A percentile compares a stretch with the other conserved stretches of the same genome.
phyloP scores from a whole-genome alignment of 2,113 vertebrate genomes.

The Thymallus thymallus region DNA sequence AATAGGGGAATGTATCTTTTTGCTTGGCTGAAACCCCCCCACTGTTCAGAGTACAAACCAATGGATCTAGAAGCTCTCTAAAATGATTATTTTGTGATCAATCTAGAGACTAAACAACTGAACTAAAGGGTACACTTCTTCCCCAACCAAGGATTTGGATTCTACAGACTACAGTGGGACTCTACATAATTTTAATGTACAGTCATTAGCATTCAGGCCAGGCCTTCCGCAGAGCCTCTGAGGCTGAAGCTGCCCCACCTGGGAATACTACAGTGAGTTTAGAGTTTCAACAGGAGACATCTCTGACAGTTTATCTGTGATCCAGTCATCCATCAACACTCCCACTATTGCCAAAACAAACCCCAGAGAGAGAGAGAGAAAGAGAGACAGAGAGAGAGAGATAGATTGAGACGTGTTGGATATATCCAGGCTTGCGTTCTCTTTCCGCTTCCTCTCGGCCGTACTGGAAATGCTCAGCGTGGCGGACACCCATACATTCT shows the following conservation, averaged over 20 bases:
- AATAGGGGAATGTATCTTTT: too few species aligned
- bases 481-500: too few species aligned
- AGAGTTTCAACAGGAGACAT: slow-evolving; percentile 63
- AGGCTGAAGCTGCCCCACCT: slow-evolving; percentile 37
- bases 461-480: too few species aligned
- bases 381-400: not conserved
- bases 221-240: slow-evolving; percentile 5
- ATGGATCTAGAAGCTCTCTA: slow-evolving; percentile 36
- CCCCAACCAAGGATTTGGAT: slow-evolving; percentile 35
- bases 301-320: slow-evolving; percentile 48
- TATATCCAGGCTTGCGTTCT: too few species aligned
- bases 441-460: too few species aligned
- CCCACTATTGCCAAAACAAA: slow-evolving; percentile 36
- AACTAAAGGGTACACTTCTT: slow-evolving; percentile 5
- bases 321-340: slow-evolving; percentile 37
- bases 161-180: not conserved
- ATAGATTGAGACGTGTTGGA: not conserved
- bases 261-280: slow-evolving; percentile 54
- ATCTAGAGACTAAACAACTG: slow-evolving; percentile 15
- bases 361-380: slow-evolving; percentile 3
- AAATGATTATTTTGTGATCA: not conserved
- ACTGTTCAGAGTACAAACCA: slow-evolving; percentile 38
- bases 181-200: too few species aligned
- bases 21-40: too few species aligned
- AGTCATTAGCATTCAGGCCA: slow-evolving; percentile 5